Base-by-base conservation (phyloP, 2,888 invertebrate species). In the Hanleya hanleyi region DNA sequence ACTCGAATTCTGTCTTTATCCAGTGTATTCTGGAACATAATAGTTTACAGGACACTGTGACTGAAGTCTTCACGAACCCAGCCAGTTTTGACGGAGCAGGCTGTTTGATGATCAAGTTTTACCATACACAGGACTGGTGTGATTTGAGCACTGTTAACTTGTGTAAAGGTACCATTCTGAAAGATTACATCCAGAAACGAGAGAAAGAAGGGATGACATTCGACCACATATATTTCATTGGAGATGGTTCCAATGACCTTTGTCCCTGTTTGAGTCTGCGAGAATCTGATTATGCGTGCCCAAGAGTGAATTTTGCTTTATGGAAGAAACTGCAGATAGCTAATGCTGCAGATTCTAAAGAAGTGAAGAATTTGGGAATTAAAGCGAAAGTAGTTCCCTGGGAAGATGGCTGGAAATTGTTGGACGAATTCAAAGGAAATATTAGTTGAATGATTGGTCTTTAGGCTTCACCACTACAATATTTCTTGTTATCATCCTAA, bases 241-340 rank as follows among this genome's bases (percentile, higher is more conserved):
- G 96, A 0, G 96, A 96, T 91, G 96, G 96, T 0, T 91, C 91
- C 38, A 96, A 96, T 89, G 96, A 96, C 87, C 92, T 95, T 64
- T 96, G 96, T 85, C 95, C 96, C 0, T 92, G 94, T 71, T 89
- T 95, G 76, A 92, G 92, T 72, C 90, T 95, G 37, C 90, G 90
- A 0, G 86, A 91, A 38, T 90, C 91, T 18, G 95, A 95, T 89
- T 88, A 94, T 74, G 94, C 94, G 0, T 95, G 94, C 87, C 94
- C 94, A 4, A 91, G 95, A 67, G 88, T 91, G 61, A 93, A 92
- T 36, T 94, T 87, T 79, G 83, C 85, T 1, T 84, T 92, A 29
- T 86, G 89, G 65, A 89, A 91, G 68, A 86, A 87, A 33, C 78
- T 91, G 4, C 74, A 78, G 9, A 80, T 85, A 36, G 64, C 80